A percentile compares a stretch with the other conserved stretches of the same genome.
Conservation (phyloP, 2,113 vertebrate genomes). For the Glaucomys volans region DNA sequence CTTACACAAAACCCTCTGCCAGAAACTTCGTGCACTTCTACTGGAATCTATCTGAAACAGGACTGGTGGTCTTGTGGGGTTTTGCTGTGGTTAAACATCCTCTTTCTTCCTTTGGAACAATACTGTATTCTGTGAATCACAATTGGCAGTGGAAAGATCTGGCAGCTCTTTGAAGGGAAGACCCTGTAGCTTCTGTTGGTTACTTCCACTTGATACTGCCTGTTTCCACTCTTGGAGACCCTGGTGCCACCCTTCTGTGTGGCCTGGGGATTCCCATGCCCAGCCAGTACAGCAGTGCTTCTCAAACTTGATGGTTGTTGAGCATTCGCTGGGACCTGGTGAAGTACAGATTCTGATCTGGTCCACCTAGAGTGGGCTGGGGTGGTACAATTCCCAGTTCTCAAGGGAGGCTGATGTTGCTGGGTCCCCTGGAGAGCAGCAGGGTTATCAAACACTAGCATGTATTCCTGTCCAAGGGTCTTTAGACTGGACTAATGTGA, state of each 20-base stretch:
- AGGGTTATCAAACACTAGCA: not conserved
- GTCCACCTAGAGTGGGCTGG: not conserved
- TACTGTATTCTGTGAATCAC: not conserved
- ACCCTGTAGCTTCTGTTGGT: not conserved
- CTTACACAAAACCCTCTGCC: not conserved
- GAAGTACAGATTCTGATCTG: not conserved
- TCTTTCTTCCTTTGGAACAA: not conserved
- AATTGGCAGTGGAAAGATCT: not conserved
- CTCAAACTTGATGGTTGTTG: too few species aligned
- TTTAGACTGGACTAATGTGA: not conserved
- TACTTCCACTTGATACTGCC: not conserved
- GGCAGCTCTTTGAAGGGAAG: not conserved
- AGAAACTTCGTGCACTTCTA: not conserved
- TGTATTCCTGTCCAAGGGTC: fast-evolving
- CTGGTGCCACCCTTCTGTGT: not conserved
- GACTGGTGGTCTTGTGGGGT: not conserved
- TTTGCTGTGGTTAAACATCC: not conserved
- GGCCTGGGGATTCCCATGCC: fast-evolving
- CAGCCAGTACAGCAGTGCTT: not conserved
- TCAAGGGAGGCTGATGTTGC: not conserved
- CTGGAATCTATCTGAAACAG: not conserved
- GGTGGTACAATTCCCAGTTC: not conserved
- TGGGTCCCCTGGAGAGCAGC: not conserved
- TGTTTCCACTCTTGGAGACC: not conserved
- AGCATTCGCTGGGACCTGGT: too few species aligned